These are phyloP conservation scores for Chelmon rostratus DNA, from an alignment of 2,797 vertebrate genomes.

Conservation along the genomic window DNA sequence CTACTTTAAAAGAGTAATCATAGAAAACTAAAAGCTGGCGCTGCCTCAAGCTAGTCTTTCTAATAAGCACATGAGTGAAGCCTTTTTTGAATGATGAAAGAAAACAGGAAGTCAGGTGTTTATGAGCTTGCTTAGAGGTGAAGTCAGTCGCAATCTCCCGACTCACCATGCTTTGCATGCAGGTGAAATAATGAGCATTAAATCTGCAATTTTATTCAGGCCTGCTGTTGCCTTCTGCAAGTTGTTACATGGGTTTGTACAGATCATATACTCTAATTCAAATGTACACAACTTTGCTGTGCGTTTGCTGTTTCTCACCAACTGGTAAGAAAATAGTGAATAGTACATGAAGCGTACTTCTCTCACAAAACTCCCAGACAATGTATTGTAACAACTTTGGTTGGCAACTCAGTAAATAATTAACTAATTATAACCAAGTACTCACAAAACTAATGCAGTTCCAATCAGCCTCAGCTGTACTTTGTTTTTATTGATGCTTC, in stretches of 20 bases:
- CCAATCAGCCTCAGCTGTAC: too few species aligned
- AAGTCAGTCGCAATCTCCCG: conserved; percentile 14
- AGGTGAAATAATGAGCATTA: conserved; percentile 30
- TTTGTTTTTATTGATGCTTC: too few species aligned
- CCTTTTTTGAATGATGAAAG: conserved; percentile 44
- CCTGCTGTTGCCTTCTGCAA: conserved; percentile 13
- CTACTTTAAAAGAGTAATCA: conserved; percentile 64
- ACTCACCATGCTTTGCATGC: conserved; percentile 13
- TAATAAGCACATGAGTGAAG: conserved; percentile 46
- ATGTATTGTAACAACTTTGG: not conserved
- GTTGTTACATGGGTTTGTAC: not conserved
- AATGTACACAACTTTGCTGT: not conserved
- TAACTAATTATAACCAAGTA: too few species aligned
- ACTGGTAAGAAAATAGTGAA: not conserved
- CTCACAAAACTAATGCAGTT: too few species aligned
- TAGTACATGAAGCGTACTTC: not conserved
- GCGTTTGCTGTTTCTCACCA: not conserved
- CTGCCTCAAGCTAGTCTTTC: conserved; percentile 37
- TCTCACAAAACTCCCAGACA: not conserved
- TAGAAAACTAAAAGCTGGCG: conserved; percentile 46
- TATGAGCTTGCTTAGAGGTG: conserved; percentile 31
- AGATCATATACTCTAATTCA: not conserved
- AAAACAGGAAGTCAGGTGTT: conserved; percentile 53
- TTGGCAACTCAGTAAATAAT: too few species aligned
- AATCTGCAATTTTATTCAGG: conserved; percentile 6